A percentile compares a stretch with the other conserved stretches of the same genome.
phyloP scores from a whole-genome alignment of 2,888 invertebrate species.

The Incurvaria masculella region DNA sequence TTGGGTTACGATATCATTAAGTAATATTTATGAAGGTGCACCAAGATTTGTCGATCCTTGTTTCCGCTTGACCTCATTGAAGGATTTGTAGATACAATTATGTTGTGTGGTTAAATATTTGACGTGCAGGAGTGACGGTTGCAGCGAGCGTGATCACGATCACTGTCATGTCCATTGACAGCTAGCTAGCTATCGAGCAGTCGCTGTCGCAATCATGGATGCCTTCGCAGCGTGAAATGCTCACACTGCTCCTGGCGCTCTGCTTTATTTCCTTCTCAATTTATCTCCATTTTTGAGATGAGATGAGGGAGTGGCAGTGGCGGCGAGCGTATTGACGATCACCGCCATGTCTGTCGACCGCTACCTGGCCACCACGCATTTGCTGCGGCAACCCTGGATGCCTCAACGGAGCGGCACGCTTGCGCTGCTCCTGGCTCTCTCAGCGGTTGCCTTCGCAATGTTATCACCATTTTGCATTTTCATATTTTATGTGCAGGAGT shows the following conservation, averaged over 20 bases:
- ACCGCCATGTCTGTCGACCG: constrained; percentile 77
- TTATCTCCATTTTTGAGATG: too few relatives aligned
- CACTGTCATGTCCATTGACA: constrained; percentile 74
- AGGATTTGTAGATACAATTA: too few relatives aligned
- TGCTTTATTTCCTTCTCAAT: constrained; percentile 66
- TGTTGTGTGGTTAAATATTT: too few relatives aligned
- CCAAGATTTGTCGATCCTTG: too few relatives aligned
- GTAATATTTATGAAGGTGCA: too few relatives aligned
- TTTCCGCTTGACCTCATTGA: too few relatives aligned
- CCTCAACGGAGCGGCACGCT: constrained; percentile 66
- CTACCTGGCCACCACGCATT: constrained; percentile 71
- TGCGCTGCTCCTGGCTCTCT: constrained; percentile 60
- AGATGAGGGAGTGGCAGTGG: constrained; percentile 74
- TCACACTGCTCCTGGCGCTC: constrained; percentile 59
- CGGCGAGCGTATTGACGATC: constrained; percentile 76
- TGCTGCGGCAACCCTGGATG: constrained; percentile 67
- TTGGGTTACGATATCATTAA: too few relatives aligned
- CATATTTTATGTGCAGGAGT: too few relatives aligned
- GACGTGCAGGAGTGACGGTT: constrained; percentile 73
- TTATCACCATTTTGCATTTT: too few relatives aligned
- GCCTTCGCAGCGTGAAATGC: constrained; percentile 64
- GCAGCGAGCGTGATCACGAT: constrained; percentile 78
- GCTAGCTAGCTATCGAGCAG: constrained; percentile 71
- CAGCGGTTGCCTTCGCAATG: constrained; percentile 63
- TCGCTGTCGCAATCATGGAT: constrained; percentile 69